Evolutionary conservation across 2,113 vertebrate species (phyloP), one percentile per base, ranked within the genome.

Genomic region (Syngnathus scovelli): DNA sequence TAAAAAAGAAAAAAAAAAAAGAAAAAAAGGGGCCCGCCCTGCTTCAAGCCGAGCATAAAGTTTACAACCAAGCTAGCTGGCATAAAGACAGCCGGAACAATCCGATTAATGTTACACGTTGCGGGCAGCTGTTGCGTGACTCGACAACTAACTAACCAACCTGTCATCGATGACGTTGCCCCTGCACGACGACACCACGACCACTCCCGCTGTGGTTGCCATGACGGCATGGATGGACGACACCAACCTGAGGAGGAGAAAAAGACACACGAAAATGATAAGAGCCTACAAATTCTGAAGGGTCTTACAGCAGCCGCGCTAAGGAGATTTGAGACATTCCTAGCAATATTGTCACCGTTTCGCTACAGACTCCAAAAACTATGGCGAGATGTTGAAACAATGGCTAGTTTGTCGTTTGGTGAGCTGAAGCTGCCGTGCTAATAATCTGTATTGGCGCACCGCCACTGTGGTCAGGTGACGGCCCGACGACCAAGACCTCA

Each of bases 141-240:
- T 39, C 39, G 43, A 44, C 12, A 6, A 37, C 48, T 12, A 60
- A 64, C 61, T 59, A 23, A 75, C 86, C 92, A 79, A 99, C 96
- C 94, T 94, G 92, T 92, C 93, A 0, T 79, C 39, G 75, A 98
- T 90, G 81, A 98, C 92, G 4, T 95, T 77, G 52, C 71, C 80
- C 18, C 83, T 86, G 87, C 95, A 98, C 62, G 88, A 90, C 6
- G 84, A 83, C 65, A 94, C 88, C 3, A 99, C 79, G 0, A 87
- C 63, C 72, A 93, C 85, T 63, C 96, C 96, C 0, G 93, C 93
- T 9, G 87, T 85, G 3, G 94, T 94, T 11, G 96, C 96, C 93
- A 98, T 92, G 52, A 91, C 77, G 41, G 95, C 96, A 62, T 98
- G 96, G 78, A 96, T 90, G 0, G 88, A 95, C 23, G 95, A 99